Evolutionary conservation across 2,797 vertebrate genomes (phyloP).

Genomic region (Malurus leucopterus): DNA sequence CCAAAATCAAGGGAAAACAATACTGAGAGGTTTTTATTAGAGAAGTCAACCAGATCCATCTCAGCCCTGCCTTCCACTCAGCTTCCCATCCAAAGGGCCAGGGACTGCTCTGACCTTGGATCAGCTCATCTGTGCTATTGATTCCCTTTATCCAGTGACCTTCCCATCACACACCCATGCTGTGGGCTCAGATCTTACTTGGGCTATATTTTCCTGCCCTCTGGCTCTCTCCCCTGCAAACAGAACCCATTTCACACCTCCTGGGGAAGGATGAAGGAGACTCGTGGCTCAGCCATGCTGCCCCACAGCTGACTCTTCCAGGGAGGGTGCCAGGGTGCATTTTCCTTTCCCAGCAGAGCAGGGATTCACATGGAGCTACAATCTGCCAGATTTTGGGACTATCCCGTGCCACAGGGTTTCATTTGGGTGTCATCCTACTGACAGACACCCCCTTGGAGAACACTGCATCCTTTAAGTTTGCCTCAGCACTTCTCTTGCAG

Average conservation of each 20-base stretch:
- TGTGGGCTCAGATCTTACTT: neutral
- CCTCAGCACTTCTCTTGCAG: neutral
- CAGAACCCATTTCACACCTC: neutral
- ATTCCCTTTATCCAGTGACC: neutral
- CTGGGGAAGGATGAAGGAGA: neutral
- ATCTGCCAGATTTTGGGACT: neutral
- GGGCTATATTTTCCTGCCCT: neutral
- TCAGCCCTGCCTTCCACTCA: neutral
- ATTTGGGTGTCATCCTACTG: neutral
- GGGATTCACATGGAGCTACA: neutral
- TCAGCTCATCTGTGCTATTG: neutral
- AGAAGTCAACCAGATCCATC: neutral
- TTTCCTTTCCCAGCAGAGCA: neutral
- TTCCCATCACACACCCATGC: neutral
- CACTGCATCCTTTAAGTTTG: neutral
- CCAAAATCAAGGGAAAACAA: conserved; percentile 5
- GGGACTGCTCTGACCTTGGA: neutral
- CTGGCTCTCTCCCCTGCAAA: neutral
- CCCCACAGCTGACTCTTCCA: neutral
- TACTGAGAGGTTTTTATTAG: neutral
- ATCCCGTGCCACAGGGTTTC: neutral
- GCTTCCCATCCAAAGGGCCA: neutral
- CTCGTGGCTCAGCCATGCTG: neutral
- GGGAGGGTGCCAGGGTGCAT: neutral
- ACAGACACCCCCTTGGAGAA: neutral